Percentiles rank a stretch among this genome's conserved stretches.
Evolutionary conservation across 1,140 invertebrate genomes (phyloP).

Genomic region (Danaus melanippus): DNA sequence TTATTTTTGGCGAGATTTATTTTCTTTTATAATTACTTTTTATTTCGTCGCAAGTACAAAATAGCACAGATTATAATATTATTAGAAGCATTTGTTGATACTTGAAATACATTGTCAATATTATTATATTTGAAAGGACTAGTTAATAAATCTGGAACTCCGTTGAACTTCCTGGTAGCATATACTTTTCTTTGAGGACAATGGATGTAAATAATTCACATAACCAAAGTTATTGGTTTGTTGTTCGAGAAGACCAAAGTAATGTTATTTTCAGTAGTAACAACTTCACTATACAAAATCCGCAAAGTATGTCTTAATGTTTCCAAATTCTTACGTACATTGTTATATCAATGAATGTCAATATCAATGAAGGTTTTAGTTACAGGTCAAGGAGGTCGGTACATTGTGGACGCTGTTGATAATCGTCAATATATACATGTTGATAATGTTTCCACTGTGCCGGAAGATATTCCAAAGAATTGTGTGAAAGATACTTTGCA

Average conservation of each 20-base stretch:
- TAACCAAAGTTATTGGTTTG: conserved; percentile 62
- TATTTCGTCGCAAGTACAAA: no score
- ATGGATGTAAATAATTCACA: conserved; percentile 53
- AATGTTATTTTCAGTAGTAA: conserved; percentile 62
- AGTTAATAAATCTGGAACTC: background rate
- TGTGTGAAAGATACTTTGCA: conserved; percentile 23
- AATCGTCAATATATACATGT: conserved; percentile 47
- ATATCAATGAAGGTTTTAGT: conserved; percentile 20
- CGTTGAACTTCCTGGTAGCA: no score
- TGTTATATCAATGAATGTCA: no score
- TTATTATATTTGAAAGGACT: background rate
- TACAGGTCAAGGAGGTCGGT: conserved; percentile 44
- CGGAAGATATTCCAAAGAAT: conserved; percentile 22
- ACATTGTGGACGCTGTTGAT: conserved; percentile 42
- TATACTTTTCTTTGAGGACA: background rate
- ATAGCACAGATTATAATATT: no score
- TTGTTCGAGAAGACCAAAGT: conserved; percentile 57
- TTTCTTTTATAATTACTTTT: no score
- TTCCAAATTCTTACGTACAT: conserved; percentile 1
- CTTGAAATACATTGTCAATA: background rate
- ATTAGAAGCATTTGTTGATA: no score
- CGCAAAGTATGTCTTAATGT: conserved; percentile 40
- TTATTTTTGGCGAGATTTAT: no score
- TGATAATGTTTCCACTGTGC: conserved; percentile 24
- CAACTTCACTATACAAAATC: conserved; percentile 55